Evolutionary conservation across 1,140 invertebrate genomes (phyloP).

Genomic region (Pygmarrhopalites habei): DNA sequence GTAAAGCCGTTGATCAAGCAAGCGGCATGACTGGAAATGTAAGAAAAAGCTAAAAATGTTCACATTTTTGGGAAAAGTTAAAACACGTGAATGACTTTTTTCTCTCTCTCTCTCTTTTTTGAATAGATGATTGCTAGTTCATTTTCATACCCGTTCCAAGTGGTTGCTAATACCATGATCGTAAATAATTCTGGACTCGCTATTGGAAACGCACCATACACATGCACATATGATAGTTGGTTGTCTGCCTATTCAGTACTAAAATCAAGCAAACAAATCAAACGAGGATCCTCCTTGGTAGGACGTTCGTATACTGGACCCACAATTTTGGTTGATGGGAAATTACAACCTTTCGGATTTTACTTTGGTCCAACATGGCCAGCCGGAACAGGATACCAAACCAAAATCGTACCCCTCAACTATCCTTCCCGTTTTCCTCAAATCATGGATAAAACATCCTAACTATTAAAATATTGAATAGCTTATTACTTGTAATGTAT

Average conservation of each 20-base stretch:
- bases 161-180: conserved; percentile 79
- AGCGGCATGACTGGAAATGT: conserved; percentile 29
- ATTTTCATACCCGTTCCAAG: conserved; percentile 75
- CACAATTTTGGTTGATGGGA: conserved; percentile 4
- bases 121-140: conserved; percentile 67
- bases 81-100: conserved; percentile 10
- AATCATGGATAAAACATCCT: no score
- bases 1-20: conserved; percentile 52
- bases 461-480: no score
- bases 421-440: no score
- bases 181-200: conserved; percentile 53
- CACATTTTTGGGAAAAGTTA: background rate
- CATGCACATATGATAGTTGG: conserved; percentile 72
- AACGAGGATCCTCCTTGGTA: conserved; percentile 72
- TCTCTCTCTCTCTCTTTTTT: conserved; percentile 44
- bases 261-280: conserved; percentile 62
- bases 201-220: conserved; percentile 69
- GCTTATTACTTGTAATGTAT: no score
- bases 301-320: conserved; percentile 71
- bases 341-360: conserved; percentile 22
- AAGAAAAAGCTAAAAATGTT: conserved; percentile 5
- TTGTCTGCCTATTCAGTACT: conserved; percentile 70
- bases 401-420: no score
- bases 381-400: conserved; percentile 3
- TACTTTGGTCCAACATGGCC: conserved; percentile 30